Base-by-base conservation (phyloP, 2,888 invertebrate genomes). In the Brenthis daphne region DNA sequence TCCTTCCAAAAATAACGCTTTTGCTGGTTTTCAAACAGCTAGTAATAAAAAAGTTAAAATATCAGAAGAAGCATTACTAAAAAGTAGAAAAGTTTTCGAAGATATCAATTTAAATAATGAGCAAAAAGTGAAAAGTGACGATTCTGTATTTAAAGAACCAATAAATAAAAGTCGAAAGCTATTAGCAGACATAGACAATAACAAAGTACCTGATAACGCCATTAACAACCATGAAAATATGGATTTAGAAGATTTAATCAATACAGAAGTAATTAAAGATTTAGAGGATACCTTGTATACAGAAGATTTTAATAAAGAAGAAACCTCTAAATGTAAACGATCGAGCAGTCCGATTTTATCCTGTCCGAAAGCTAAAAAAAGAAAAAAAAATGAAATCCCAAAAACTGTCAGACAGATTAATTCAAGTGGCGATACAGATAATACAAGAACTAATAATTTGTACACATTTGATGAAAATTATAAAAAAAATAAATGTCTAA, bases 331-430 rank as follows among this genome's bases (percentile, higher is more conserved):
- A 77, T 79, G 0, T 48, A 90, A 89, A 77, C 80, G 90, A 76
- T 83, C 90, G 0, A 85, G 83, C 0, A 90, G 92, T 60, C 92
- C 92, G 1, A 91, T 92, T 55, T 71, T 92, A 0, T 86, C 85
- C 0, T 92, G 89, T 75, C 87, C 89, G 0, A 87, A 77, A 77
- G 86, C 88, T 1, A 92, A 91, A 64, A 88, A 77, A 68, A 77
- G 80, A 16, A 88, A 80, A 64, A 77, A 76, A 77, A 90, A 90
- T 56, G 82, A 85, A 77, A 85, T 83, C 2, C 91, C 90, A 11
- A 87, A 86, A 16, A 73, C 50, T 54, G 68, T 48, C 1, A 68
- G 69, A 82, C 74, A 73, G 70, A 67, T 8, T 73, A 77, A n/a
- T 6, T 14, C 24, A 16, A 37, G 47, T 64, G n/a, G 20, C n/a